These are phyloP conservation scores for Zaprionus vittiger DNA, from an alignment of 1,140 invertebrate genomes.

Conservation along the genomic window DNA sequence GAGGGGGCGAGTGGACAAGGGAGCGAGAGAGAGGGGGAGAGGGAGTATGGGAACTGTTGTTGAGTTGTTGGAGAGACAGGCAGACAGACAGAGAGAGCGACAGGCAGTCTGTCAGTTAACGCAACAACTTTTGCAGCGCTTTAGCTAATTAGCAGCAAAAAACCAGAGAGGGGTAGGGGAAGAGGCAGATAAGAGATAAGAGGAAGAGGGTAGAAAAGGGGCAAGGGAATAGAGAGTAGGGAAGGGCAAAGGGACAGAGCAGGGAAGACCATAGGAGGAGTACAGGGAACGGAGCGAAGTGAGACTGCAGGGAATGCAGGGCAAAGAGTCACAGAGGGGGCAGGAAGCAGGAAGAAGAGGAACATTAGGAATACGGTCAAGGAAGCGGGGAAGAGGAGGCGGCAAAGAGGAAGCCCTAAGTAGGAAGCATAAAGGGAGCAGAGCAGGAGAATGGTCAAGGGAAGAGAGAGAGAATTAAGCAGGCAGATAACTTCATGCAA, in stretches of 20 bases:
- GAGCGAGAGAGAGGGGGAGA: background rate
- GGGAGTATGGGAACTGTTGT: conserved; percentile 5
- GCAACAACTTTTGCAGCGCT: conserved; percentile 29
- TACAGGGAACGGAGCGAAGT: background rate
- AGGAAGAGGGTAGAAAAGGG: background rate
- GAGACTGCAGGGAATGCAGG: background rate
- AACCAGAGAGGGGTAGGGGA: background rate
- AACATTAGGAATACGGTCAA: background rate
- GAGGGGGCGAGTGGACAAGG: no score
- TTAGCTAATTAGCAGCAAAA: conserved; percentile 35
- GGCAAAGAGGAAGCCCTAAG: background rate
- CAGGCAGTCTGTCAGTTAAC: conserved; percentile 12
- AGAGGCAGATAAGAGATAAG: background rate
- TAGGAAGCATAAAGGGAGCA: background rate
- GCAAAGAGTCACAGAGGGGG: background rate
- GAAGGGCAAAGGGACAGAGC: background rate
- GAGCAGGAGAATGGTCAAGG: background rate
- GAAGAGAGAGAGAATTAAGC: background rate
- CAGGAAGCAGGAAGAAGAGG: background rate
- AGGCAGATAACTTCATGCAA: background rate
- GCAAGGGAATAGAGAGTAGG: background rate
- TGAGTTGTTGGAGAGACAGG: conserved; percentile 7
- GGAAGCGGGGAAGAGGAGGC: background rate
- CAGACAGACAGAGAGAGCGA: background rate
- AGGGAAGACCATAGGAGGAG: no score